These are phyloP conservation scores for Chlamydotis undulata DNA, from an alignment of 2,113 vertebrate genomes.

Conservation along the genomic window DNA sequence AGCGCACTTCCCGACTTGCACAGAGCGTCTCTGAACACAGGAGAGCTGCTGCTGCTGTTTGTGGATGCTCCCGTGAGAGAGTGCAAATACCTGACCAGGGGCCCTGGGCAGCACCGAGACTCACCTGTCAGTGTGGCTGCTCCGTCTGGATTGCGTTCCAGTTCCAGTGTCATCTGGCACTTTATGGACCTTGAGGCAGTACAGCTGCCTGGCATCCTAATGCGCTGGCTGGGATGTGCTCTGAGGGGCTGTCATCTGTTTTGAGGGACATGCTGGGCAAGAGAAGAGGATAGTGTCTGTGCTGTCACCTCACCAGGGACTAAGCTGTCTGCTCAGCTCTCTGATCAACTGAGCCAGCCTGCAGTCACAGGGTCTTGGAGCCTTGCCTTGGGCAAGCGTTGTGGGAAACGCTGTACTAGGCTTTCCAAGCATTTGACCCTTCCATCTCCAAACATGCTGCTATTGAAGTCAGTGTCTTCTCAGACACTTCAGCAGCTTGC, in stretches of 20 bases:
- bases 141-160: neutral
- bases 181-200: neutral
- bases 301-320: neutral
- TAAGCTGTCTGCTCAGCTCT: neutral
- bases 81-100: neutral
- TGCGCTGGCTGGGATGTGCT: neutral
- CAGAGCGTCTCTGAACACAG: neutral
- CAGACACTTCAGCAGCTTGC: neutral
- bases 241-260: neutral
- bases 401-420: neutral
- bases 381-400: neutral
- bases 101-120: neutral
- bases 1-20: neutral
- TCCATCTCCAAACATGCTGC: neutral
- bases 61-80: rapidly evolving
- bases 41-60: too few relatives aligned
- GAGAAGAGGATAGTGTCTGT: neutral
- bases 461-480: neutral
- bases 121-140: neutral
- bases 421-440: neutral
- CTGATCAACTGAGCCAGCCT: neutral
- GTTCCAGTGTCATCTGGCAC: rapidly evolving
- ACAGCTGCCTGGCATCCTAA: neutral
- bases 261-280: neutral
- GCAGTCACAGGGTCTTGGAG: neutral